phyloP scores from a whole-genome alignment of 1,140 invertebrate genomes.

The Potamilus streckersoni region DNA sequence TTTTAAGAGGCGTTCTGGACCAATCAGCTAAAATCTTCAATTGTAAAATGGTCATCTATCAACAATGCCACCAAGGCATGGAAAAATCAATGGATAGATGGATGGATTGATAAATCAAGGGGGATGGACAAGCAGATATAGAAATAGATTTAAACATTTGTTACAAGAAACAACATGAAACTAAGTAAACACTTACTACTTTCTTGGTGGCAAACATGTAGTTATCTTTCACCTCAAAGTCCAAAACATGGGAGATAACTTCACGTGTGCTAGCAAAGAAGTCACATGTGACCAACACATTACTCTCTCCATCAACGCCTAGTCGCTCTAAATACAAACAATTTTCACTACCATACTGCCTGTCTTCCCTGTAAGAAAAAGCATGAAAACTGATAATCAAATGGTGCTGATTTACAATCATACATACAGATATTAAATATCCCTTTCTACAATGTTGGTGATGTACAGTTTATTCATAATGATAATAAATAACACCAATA shows the following conservation, averaged over 20 bases:
- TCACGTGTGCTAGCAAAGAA: slow-evolving; percentile 64
- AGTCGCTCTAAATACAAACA: slow-evolving; percentile 74
- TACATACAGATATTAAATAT: background rate
- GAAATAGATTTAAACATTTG: background rate
- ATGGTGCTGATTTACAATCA: background rate
- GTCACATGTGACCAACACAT: slow-evolving; percentile 73
- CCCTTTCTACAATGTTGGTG: background rate
- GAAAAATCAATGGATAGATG: too few species aligned
- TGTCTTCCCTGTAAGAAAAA: slow-evolving; percentile 34
- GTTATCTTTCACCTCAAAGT: slow-evolving; percentile 85
- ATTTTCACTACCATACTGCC: slow-evolving; percentile 28
- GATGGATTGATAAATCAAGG: too few species aligned
- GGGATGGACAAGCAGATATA: too few species aligned
- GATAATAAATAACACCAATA: background rate
- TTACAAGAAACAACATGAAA: background rate
- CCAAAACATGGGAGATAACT: slow-evolving; percentile 76
- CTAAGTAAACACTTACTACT: slow-evolving; percentile 42
- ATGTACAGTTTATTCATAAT: background rate
- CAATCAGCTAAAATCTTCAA: too few species aligned
- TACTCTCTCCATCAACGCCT: slow-evolving; percentile 66
- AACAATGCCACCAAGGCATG: too few species aligned
- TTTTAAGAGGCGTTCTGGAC: too few species aligned
- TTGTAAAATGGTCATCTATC: too few species aligned
- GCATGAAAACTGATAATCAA: background rate
- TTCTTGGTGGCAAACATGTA: slow-evolving; percentile 85